phyloP scores from a whole-genome alignment of 1,140 invertebrate genomes.

The Bombus difficillimus region DNA sequence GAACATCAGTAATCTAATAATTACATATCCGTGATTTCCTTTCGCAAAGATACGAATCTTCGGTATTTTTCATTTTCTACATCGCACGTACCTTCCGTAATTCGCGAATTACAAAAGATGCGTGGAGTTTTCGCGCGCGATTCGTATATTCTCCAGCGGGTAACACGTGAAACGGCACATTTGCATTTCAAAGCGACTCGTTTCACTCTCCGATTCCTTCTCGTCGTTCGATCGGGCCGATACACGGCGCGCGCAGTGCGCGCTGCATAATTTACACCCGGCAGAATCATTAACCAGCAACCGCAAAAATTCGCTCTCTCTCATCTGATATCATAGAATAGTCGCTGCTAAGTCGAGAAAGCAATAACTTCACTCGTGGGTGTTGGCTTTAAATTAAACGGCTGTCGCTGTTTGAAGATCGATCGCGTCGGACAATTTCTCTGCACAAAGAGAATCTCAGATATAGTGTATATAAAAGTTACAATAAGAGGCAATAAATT shows the following conservation, averaged over 20 bases:
- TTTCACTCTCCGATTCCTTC: background rate
- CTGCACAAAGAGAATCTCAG: background rate
- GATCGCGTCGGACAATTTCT: background rate
- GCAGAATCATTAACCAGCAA: constrained; percentile 14
- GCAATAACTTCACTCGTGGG: background rate
- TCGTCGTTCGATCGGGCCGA: background rate
- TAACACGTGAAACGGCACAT: background rate
- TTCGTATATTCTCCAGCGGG: background rate
- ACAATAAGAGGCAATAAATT: background rate
- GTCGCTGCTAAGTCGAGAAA: background rate
- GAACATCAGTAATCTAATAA: no score
- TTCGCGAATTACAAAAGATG: background rate
- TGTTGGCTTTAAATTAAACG: constrained; percentile 6
- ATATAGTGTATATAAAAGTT: background rate
- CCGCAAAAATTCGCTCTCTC: background rate
- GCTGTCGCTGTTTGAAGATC: background rate
- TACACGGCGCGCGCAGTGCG: background rate
- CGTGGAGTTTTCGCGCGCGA: background rate
- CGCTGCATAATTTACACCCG: constrained; percentile 30
- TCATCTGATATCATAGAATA: constrained; percentile 9
- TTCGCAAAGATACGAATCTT: no score
- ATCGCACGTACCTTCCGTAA: no score
- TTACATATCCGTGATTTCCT: no score
- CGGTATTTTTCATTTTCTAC: no score
- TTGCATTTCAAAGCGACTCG: constrained; percentile 33